Evolutionary conservation across 2,888 invertebrate species (phyloP).

Genomic region (Andrena praecox): DNA sequence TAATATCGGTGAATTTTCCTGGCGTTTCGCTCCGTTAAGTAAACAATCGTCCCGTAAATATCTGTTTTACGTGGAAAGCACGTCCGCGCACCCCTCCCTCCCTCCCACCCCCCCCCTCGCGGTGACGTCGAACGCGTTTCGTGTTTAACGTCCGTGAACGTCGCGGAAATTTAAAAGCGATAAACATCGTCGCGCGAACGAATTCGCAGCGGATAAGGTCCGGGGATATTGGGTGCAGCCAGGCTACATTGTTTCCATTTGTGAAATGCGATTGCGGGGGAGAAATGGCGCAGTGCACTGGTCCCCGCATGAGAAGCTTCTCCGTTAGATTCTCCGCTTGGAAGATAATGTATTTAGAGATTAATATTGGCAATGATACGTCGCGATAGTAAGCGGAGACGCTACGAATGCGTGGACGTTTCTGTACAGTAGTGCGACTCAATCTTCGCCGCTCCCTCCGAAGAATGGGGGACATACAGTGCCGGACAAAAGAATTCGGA

Average conservation of each 20-base stretch:
- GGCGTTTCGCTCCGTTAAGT: conserved; percentile 34
- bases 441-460: too few species aligned
- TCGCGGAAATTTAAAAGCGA: conserved; percentile 27
- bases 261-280: too few species aligned
- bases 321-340: too few species aligned
- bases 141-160: conserved; percentile 25
- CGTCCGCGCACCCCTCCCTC: neutral
- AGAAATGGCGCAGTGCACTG: neutral
- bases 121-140: conserved; percentile 9
- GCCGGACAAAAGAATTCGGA: too few species aligned
- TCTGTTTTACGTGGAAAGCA: conserved; percentile 19
- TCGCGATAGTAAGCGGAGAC: too few species aligned
- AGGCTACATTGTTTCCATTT: neutral
- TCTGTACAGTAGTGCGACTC: too few species aligned
- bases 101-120: neutral
- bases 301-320: neutral
- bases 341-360: too few species aligned
- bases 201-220: conserved; percentile 5
- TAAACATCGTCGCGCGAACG: conserved; percentile 18
- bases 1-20: conserved; percentile 39
- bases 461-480: too few species aligned
- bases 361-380: too few species aligned
- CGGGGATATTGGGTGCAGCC: conserved; percentile 3
- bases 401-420: too few species aligned
- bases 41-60: conserved; percentile 56